phyloP scores from a whole-genome alignment of 2,113 vertebrate genomes.

The Tympanuchus pallidicinctus region DNA sequence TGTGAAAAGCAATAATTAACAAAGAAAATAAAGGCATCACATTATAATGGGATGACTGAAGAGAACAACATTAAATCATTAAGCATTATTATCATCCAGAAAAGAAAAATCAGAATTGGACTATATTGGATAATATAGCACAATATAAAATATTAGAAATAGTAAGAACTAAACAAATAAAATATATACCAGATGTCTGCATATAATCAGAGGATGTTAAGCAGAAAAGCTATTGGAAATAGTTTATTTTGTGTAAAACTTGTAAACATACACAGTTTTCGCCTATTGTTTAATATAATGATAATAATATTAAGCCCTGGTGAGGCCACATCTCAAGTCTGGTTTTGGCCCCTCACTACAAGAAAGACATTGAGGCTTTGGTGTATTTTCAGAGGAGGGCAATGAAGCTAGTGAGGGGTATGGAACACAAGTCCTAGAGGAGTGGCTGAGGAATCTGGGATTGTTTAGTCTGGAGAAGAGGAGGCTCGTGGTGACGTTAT shows the following conservation, averaged over 20 bases:
- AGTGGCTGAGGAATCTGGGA: no score
- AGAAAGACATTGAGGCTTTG: no score
- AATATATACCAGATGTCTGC: neutral
- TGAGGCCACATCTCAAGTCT: no score
- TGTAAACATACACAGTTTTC: neutral
- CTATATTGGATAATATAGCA: neutral
- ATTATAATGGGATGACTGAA: neutral
- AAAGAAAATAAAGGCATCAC: neutral
- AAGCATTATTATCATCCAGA: neutral
- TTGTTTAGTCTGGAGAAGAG: no score
- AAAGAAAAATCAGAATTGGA: neutral
- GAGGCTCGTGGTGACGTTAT: no score
- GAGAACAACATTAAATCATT: neutral
- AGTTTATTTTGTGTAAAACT: neutral
- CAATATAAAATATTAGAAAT: neutral
- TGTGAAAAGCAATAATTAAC: neutral
- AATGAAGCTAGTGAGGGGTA: no score
- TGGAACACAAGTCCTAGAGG: no score
- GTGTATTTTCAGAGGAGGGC: no score
- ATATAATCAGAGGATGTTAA: neutral
- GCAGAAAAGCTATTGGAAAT: neutral
- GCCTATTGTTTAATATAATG: neutral
- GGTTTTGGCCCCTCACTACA: no score
- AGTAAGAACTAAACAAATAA: neutral
- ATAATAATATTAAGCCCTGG: no score